These are phyloP conservation scores for Diarsia rubi DNA, from an alignment of 2,888 invertebrate genomes.

Conservation along the genomic window DNA sequence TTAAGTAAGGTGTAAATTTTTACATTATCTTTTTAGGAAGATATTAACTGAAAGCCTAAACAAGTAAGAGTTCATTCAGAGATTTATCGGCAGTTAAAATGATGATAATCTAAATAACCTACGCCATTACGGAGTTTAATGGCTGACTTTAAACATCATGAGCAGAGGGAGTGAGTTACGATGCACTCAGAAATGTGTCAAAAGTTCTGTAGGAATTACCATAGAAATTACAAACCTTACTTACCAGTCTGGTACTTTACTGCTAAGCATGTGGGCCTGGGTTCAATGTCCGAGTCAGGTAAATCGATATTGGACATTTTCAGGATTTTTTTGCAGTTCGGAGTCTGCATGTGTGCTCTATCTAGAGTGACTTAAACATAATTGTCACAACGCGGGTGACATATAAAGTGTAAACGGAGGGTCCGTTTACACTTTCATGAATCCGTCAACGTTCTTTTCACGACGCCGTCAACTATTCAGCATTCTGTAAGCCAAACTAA, in stretches of 20 bases:
- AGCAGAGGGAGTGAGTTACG: slow-evolving; percentile 9
- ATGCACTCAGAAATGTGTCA: background rate
- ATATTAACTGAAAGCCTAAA: slow-evolving; percentile 4
- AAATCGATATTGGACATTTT: background rate
- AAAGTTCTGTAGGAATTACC: background rate
- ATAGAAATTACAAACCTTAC: background rate
- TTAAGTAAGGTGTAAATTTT: slow-evolving; percentile 1
- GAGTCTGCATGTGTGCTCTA: background rate
- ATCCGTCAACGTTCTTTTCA: too few species aligned
- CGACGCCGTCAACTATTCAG: background rate
- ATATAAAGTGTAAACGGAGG: background rate
- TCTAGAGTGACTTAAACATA: background rate
- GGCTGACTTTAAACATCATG: slow-evolving; percentile 17
- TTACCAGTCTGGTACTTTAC: background rate
- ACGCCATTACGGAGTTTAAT: slow-evolving; percentile 27
- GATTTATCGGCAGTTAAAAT: slow-evolving; percentile 40
- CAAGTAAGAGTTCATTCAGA: background rate
- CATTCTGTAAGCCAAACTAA: background rate
- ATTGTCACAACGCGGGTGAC: background rate
- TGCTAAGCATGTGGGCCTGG: background rate
- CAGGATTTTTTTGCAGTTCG: background rate
- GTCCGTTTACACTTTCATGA: too few species aligned
- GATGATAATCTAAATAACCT: slow-evolving; percentile 30
- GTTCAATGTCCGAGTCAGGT: background rate
- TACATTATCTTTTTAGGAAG: background rate